Base-by-base conservation (phyloP, 2,113 vertebrate genomes). In the Leptodactylus fuscus region DNA sequence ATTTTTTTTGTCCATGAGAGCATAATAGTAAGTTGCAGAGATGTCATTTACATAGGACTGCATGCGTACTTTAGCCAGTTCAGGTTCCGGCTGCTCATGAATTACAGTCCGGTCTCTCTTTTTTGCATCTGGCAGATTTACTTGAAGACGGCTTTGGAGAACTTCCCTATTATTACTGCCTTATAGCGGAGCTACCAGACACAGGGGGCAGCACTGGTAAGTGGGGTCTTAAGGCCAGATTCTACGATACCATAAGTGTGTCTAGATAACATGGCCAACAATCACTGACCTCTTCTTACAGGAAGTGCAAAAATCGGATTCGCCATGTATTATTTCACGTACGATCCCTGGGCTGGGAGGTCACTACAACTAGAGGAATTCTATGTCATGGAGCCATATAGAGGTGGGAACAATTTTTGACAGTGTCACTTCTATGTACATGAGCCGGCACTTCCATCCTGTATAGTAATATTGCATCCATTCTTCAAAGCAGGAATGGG, bases 351-450 rank as follows among this genome's bases (percentile, higher is more conserved):
- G 93, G 92, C 90, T 88, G 94, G 94, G 81, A 96, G 94, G 87
- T 89, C 94, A 49, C 89, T 95, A 75, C 94, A 96, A 88, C 90
- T 96, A 80, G 93, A 96, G 82, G 94, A 95, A 86, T 95, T 97
- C 87, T 97, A 92, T 36, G 92, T 92, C 62, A 95, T 80, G 89
- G 74, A 93, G 77, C 89, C 90, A 65, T 93, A 92, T 82, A 83
- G 90, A 87, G 93, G 93, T 94, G 90, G 89, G 24, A 85, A n/a
- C 9, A 1, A 51, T n/a, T n/a, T n/a, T n/a, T n/a, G n/a, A n/a
- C n/a, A n/a, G n/a, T n/a, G n/a, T n/a, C n/a, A n/a, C n/a, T n/a
- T n/a, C n/a, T n/a, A n/a, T n/a, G n/a, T n/a, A n/a, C n/a, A n/a
- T n/a, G n/a, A n/a, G n/a, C n/a, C n/a, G n/a, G n/a, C n/a, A n/a